These are phyloP conservation scores for Drosophila micromelanica DNA, from an alignment of 1,140 invertebrate species.

Conservation along the genomic window DNA sequence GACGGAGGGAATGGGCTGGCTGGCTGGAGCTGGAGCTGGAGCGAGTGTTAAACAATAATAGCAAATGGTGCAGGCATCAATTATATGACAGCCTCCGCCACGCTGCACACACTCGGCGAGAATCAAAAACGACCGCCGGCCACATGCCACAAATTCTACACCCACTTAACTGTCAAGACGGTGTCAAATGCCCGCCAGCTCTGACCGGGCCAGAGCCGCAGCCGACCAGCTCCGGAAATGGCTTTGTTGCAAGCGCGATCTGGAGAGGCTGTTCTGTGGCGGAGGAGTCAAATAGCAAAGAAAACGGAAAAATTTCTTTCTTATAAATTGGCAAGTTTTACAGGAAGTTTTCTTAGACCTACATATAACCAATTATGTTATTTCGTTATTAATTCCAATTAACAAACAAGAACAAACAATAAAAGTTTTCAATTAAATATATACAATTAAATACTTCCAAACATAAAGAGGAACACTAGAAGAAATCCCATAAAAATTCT, in stretches of 20 bases:
- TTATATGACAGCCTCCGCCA: constrained; percentile 72
- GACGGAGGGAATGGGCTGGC: not conserved
- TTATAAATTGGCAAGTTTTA: too few relatives aligned
- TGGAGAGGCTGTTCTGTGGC: constrained; percentile 19
- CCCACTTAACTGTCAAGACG: constrained; percentile 78
- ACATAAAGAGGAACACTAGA: too few relatives aligned
- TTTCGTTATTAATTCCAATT: too few relatives aligned
- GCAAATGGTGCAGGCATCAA: constrained; percentile 76
- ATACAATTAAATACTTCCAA: too few relatives aligned
- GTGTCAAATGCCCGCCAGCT: constrained; percentile 75
- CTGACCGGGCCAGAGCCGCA: constrained; percentile 4
- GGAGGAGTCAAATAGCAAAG: not conserved
- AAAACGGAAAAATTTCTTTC: not conserved
- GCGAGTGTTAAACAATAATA: constrained; percentile 78
- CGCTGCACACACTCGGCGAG: constrained; percentile 6
- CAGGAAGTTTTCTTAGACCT: too few relatives aligned
- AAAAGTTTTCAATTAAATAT: too few relatives aligned
- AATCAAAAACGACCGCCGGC: constrained; percentile 62
- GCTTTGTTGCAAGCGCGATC: constrained; percentile 74
- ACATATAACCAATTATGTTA: too few relatives aligned
- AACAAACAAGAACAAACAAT: too few relatives aligned
- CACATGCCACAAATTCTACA: constrained; percentile 79
- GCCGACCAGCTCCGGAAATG: constrained; percentile 38
- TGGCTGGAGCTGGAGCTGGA: constrained; percentile 19
- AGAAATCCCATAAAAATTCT: too few relatives aligned